These are phyloP conservation scores for Talpa occidentalis DNA, from an alignment of 2,113 vertebrate genomes.

Conservation along the genomic window DNA sequence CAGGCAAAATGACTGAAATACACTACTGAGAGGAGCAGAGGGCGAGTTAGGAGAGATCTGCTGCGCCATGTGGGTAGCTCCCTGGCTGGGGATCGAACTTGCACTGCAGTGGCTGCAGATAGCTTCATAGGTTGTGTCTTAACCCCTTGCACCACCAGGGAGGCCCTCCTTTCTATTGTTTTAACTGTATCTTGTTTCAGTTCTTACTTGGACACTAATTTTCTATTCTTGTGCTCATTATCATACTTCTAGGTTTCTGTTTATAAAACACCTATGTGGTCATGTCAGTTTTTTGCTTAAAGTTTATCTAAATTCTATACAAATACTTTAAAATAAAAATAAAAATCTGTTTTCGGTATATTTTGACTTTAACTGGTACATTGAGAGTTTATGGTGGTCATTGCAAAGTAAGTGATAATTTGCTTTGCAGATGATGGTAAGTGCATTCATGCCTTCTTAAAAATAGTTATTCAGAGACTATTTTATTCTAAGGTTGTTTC, in stretches of 20 bases:
- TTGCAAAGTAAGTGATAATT: neutral
- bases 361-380: neutral
- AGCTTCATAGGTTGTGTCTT: too few species aligned
- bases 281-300: neutral
- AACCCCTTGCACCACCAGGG: too few species aligned
- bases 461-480: neutral
- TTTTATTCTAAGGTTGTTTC: neutral
- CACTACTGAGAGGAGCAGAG: too few species aligned
- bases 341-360: neutral
- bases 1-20: too few species aligned
- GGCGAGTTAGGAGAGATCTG: too few species aligned
- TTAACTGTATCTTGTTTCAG: too few species aligned
- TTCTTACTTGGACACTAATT: neutral
- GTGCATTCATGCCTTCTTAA: neutral
- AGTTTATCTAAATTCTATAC: too few species aligned
- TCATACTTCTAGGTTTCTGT: neutral
- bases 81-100: too few species aligned
- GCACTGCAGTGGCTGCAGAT: too few species aligned
- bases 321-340: too few species aligned
- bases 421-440: neutral
- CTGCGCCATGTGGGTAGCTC: too few species aligned
- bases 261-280: neutral
- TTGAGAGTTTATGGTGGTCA: neutral
- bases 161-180: too few species aligned
- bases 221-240: neutral